Evolutionary conservation across 2,113 vertebrate species (phyloP).

Genomic region (Xenopus borealis): DNA sequence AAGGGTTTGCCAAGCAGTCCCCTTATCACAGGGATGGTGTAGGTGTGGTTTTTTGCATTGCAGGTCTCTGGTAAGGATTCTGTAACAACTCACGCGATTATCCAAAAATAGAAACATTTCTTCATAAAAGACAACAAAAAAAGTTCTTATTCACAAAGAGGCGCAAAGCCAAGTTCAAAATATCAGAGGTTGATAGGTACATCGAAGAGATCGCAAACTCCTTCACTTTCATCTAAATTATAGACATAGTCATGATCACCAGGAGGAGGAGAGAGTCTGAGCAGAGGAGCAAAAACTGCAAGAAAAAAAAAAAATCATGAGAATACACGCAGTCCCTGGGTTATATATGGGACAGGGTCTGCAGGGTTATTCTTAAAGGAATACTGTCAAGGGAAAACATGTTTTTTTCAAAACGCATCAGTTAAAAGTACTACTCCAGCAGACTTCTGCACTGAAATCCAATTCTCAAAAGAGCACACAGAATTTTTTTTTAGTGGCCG

Average conservation of each 20-base stretch:
- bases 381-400: too few relatives aligned
- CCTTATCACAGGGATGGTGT: not conserved
- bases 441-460: too few relatives aligned
- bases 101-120: constrained; percentile 71
- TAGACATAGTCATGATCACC: constrained; percentile 98
- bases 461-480: too few relatives aligned
- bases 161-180: constrained; percentile 46
- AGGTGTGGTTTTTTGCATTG: not conserved
- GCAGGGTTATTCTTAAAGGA: too few relatives aligned
- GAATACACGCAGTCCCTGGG: too few relatives aligned
- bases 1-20: not conserved
- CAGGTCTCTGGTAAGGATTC: not conserved
- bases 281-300: constrained; percentile 93
- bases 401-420: too few relatives aligned
- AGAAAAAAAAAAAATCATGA: constrained; percentile 30
- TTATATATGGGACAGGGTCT: too few relatives aligned
- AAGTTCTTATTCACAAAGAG: constrained; percentile 51
- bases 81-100: constrained; percentile 53
- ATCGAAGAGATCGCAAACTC: constrained; percentile 96
- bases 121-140: constrained; percentile 59
- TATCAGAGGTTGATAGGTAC: constrained; percentile 97
- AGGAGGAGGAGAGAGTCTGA: constrained; percentile 87
- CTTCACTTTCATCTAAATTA: constrained; percentile 97
- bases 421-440: too few relatives aligned
- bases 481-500: too few relatives aligned